These are phyloP conservation scores for Junonia oenone DNA, from an alignment of 2,888 invertebrate species.

Conservation along the genomic window DNA sequence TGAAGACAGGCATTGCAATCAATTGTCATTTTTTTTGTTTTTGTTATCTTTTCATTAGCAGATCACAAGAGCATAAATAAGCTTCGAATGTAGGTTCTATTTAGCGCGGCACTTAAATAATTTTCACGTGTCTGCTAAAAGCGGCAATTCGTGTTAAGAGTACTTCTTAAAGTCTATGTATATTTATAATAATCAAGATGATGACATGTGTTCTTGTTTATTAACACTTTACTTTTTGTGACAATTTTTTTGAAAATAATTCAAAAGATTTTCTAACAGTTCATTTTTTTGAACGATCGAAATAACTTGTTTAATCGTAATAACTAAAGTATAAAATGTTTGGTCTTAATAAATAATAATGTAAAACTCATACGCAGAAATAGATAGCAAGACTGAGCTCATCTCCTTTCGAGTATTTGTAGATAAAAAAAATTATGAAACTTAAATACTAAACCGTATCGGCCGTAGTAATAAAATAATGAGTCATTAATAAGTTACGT, in stretches of 20 bases:
- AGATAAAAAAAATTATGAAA: too few species aligned
- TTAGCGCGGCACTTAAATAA: constrained; percentile 28
- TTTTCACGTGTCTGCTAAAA: constrained; percentile 29
- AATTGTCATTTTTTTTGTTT: not conserved
- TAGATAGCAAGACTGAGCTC: too few species aligned
- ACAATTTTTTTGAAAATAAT: constrained; percentile 3
- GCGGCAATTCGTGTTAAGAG: constrained; percentile 15
- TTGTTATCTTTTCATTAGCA: not conserved
- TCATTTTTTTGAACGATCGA: too few species aligned
- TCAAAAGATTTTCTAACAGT: too few species aligned
- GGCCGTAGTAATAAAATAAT: not conserved
- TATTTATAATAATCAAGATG: constrained; percentile 9
- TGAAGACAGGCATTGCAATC: not conserved
- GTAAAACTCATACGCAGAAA: too few species aligned
- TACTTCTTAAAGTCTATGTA: constrained; percentile 7
- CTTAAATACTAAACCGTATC: not conserved
- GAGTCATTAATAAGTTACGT: not conserved
- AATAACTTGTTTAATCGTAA: too few species aligned
- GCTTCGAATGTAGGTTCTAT: constrained; percentile 15
- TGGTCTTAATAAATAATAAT: too few species aligned
- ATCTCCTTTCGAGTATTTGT: too few species aligned
- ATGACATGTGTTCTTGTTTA: not conserved
- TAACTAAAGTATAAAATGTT: too few species aligned
- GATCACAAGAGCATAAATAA: constrained; percentile 10
- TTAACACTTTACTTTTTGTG: constrained; percentile 3